Conservation (phyloP, 2,797 vertebrate species). For the Eremophila alpestris region DNA sequence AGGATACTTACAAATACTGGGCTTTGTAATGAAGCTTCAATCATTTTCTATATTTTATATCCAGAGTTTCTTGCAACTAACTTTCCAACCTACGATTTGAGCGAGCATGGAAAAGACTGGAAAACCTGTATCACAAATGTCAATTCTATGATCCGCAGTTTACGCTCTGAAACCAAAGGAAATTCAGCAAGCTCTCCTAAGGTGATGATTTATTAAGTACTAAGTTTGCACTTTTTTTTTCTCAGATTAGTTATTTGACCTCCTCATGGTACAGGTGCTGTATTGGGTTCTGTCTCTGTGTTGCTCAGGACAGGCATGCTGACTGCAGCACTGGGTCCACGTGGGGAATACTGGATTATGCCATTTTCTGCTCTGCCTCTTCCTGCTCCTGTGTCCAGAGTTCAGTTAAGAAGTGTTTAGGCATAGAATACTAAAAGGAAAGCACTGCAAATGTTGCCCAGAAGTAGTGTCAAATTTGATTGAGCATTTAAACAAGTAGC, state of each 20-base stretch:
- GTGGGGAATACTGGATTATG: neutral
- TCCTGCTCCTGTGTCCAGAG: neutral
- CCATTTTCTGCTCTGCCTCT: neutral
- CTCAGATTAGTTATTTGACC: neutral
- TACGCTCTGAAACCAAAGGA: conserved; percentile 53
- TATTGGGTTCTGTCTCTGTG: neutral
- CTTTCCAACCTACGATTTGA: conserved; percentile 78
- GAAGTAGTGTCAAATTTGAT: neutral
- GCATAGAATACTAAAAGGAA: neutral
- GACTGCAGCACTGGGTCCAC: neutral
- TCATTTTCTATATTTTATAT: neutral
- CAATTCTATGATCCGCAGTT: conserved; percentile 66
- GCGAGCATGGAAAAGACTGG: conserved; percentile 80
- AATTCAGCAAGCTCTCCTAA: conserved; percentile 55
- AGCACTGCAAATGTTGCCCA: neutral
- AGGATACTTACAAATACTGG: neutral
- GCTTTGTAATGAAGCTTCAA: neutral
- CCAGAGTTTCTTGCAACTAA: conserved; percentile 76
- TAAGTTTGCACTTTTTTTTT: neutral
- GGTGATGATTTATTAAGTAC: neutral
- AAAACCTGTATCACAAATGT: conserved; percentile 73
- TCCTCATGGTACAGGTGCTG: neutral
- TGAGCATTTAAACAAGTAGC: neutral
- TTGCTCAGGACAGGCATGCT: neutral
- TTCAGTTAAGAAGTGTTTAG: neutral